phyloP scores from a whole-genome alignment of 2,797 vertebrate species.

The Enteromius radiatus region DNA sequence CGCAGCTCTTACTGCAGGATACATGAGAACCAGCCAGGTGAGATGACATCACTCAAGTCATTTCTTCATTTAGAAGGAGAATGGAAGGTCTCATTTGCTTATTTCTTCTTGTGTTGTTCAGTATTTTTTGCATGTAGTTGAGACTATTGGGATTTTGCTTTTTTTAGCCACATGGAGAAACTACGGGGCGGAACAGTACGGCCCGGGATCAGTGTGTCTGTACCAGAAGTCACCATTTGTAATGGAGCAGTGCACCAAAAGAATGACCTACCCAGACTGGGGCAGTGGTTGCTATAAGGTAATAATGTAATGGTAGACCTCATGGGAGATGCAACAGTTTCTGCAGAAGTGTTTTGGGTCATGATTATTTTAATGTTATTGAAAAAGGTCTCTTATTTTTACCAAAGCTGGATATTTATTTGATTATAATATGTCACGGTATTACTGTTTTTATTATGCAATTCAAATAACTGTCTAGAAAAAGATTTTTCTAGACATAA shows the following conservation, averaged over 20 bases:
- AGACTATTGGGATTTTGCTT: not conserved
- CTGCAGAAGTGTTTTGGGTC: not conserved
- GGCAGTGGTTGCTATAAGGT: conserved; percentile 97
- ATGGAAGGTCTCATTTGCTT: not conserved
- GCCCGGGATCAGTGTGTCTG: conserved; percentile 89
- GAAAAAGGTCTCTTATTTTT: not conserved
- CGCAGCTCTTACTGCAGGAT: conserved; percentile 93
- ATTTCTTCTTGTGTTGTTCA: not conserved
- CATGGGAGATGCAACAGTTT: not conserved
- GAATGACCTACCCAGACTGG: conserved; percentile 94
- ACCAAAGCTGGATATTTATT: too few species aligned
- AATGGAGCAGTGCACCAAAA: conserved; percentile 92
- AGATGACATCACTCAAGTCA: conserved; percentile 34
- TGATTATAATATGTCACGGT: too few species aligned
- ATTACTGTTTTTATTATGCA: too few species aligned
- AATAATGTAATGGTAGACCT: conserved; percentile 4
- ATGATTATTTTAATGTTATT: not conserved
- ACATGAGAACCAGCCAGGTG: conserved; percentile 93
- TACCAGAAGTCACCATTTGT: conserved; percentile 92
- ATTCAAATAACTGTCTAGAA: not conserved
- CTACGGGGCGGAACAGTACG: conserved; percentile 93
- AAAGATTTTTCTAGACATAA: not conserved
- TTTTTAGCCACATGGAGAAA: conserved; percentile 88
- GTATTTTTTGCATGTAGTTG: not conserved
- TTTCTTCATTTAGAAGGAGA: not conserved